Percentiles rank a stretch among this genome's conserved stretches.
These are phyloP conservation scores for Spodoptera littoralis DNA, from an alignment of 2,888 invertebrate species.

Conservation along the genomic window DNA sequence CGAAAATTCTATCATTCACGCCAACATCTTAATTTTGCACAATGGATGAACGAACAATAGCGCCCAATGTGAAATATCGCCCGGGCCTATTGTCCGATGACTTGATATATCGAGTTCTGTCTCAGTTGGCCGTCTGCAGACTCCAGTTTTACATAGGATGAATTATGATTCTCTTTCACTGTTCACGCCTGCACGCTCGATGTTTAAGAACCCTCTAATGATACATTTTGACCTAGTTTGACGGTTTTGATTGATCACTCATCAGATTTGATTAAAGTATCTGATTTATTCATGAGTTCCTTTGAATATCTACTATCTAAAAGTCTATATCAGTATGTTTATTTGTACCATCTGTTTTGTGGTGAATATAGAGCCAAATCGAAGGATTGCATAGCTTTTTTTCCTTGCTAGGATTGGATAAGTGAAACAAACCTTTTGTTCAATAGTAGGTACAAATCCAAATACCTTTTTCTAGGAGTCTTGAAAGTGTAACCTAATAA, in stretches of 20 bases:
- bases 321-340: too few species aligned
- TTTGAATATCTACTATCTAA: not conserved
- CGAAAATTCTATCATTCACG: slow-evolving; percentile 50
- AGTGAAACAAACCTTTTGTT: too few species aligned
- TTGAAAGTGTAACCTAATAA: too few species aligned
- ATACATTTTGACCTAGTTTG: slow-evolving; percentile 32
- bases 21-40: slow-evolving; percentile 66
- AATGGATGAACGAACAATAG: slow-evolving; percentile 66
- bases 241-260: slow-evolving; percentile 37
- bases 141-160: slow-evolving; percentile 60
- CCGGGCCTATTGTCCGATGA: slow-evolving; percentile 65
- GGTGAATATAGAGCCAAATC: too few species aligned
- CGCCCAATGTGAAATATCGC: slow-evolving; percentile 67
- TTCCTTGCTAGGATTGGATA: too few species aligned
- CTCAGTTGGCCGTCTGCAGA: slow-evolving; percentile 45
- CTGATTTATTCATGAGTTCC: slow-evolving; percentile 12
- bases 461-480: too few species aligned
- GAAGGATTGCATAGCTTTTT: too few species aligned
- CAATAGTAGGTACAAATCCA: too few species aligned
- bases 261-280: slow-evolving; percentile 25
- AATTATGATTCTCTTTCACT: slow-evolving; percentile 47
- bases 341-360: too few species aligned
- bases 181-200: slow-evolving; percentile 29
- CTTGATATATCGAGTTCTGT: slow-evolving; percentile 69
- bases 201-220: slow-evolving; percentile 42